Evolutionary conservation across 2,888 invertebrate genomes (phyloP), one percentile per base, ranked within the genome.

Genomic region (Polydesmus complanatus): DNA sequence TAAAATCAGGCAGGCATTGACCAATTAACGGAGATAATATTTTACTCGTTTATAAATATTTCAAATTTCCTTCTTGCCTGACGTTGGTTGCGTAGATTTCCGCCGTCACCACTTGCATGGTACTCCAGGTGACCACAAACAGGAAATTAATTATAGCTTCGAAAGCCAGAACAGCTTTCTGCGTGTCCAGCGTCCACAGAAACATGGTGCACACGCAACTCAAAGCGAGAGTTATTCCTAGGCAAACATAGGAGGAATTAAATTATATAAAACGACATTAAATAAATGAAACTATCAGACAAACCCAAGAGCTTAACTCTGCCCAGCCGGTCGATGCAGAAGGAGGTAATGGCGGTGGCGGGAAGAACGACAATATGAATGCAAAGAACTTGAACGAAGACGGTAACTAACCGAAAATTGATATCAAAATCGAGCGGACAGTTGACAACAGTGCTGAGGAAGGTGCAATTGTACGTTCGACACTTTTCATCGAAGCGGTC

Each of bases 401-500:
- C 73, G 64, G 80, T 80, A 48, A 78, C 77, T 65, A 81, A 73
- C 66, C 80, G 79, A 65, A 80, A 79, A 68, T 81, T 81, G 68
- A 80, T 80, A 70, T 81, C 80, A 67, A 78, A 72, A 69, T 78
- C 78, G 26, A 77, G 69, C 1, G 64, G 64, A 55, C 67, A 67
- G 0, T 74, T 73, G 1, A 74, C 74, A 59, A 66, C 65, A 56
- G 75, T 68, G 63, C 75, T 75, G 60, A 75, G 67, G 48, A 76
- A 71, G 19, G 79, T 79, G 8, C 58, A 54, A 65, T 80, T 81
- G 69, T 81, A 80, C 58, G 72, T 73, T 68, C 83, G 73, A 48
- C 72, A 73, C 68, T 83, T 83, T 25, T 80, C 79, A 27, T 78
- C 71, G 69, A 84, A 84, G 8, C 70, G 68, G 59, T 68, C 69